These are phyloP conservation scores for Cyanistes caeruleus DNA, from an alignment of 2,113 vertebrate genomes.

Conservation along the genomic window DNA sequence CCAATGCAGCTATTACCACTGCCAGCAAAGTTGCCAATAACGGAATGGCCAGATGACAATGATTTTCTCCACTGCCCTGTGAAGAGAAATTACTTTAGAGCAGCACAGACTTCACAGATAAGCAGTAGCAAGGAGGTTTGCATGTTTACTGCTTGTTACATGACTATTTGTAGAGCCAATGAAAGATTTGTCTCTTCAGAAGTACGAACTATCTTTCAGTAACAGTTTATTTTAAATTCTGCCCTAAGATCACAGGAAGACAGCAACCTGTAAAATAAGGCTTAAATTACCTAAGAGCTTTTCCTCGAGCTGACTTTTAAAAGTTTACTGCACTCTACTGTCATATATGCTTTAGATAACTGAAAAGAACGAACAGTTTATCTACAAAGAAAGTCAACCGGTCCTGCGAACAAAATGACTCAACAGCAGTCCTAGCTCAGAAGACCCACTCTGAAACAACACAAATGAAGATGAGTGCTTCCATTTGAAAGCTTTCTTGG, in stretches of 20 bases:
- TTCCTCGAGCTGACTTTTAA: background rate
- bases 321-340: background rate
- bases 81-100: background rate
- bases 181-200: background rate
- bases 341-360: background rate
- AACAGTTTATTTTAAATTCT: background rate
- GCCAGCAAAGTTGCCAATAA: background rate
- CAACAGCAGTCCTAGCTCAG: background rate
- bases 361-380: background rate
- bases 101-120: background rate
- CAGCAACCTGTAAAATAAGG: background rate
- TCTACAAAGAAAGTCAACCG: background rate
- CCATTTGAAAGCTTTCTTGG: background rate
- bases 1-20: background rate
- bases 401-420: background rate
- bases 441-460: background rate
- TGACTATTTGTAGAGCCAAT: background rate
- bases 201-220: background rate
- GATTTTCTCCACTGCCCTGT: background rate
- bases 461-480: background rate
- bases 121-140: background rate
- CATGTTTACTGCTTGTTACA: background rate
- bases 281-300: background rate
- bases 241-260: background rate
- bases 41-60: background rate